Evolutionary conservation across 2,113 vertebrate genomes (phyloP), one percentile per base, ranked within the genome.

Genomic region (Machaerirhynchus nigripectus): DNA sequence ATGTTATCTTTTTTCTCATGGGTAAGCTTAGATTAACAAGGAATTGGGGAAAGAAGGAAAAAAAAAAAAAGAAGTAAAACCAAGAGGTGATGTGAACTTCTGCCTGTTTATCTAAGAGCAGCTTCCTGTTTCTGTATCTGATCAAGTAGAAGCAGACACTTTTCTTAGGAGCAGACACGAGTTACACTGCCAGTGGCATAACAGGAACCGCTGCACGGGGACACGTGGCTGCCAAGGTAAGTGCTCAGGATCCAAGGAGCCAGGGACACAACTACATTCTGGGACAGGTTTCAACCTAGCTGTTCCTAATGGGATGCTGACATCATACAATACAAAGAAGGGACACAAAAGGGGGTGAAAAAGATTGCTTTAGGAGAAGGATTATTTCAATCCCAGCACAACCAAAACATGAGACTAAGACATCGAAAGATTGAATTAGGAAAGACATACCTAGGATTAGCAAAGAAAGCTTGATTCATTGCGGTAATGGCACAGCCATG

Each of bases 101-200:
- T 96, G 96, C 94, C 85, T 97, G 95, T 89, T 96, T 97, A 27
- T 76, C 18, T n/a, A 30, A 23, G 12, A 93, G 88, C 81, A 87
- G 95, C 93, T 98, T 98, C 98, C 98, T 98, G 92, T 97, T 84
- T 35, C 53, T 52, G 31, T 61, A 71, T 96, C 79, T 67, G 71
- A 64, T 90, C 33, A 56, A 73, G 27, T 55, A 40, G 82, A 94
- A 97, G 97, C 63, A 76, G 71, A 23, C 31, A 42, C 49, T 95
- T 95, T 95, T 93, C 93, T 95, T 49, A 69, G 85, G 50, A 91
- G 61, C 85, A 83, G 74, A 80, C 67, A 21, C 31, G 1, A 37
- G 47, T 86, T 52, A 46, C 37, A 1, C 24, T n/a, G 28, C 39
- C 1, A 8, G 2, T 44, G 67, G 85, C 37, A 40, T 75, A 65